Percentiles rank a stretch among this genome's conserved stretches.
Conservation (phyloP, 1,140 invertebrate species). For the Andricus grossulariae region DNA sequence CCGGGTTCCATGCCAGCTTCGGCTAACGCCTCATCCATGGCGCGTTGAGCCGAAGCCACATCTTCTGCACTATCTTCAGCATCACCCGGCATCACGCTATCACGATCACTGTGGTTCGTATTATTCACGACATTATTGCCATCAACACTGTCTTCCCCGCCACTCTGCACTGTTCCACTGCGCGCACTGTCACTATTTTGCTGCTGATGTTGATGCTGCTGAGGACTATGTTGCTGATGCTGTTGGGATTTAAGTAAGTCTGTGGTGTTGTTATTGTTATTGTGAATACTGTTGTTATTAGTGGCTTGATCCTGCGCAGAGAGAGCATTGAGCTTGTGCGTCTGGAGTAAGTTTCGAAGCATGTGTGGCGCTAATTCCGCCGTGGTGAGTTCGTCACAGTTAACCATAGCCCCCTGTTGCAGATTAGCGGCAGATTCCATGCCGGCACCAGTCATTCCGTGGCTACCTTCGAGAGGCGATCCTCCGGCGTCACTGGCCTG, state of each 20-base stretch:
- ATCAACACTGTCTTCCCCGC: conserved; percentile 72
- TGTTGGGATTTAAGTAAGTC: conserved; percentile 71
- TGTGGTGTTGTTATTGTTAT: conserved; percentile 74
- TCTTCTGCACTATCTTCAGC: conserved; percentile 79
- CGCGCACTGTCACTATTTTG: conserved; percentile 74
- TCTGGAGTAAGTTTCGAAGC: conserved; percentile 88
- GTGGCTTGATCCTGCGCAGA: conserved; percentile 70
- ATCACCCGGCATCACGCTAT: conserved; percentile 78
- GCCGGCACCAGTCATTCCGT: conserved; percentile 73
- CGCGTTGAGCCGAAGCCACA: conserved; percentile 77
- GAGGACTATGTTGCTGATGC: conserved; percentile 66
- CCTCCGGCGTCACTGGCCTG: conserved; percentile 82
- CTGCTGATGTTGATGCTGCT: conserved; percentile 60
- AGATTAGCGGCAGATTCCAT: conserved; percentile 72
- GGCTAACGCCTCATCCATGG: conserved; percentile 78
- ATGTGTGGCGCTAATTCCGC: conserved; percentile 86
- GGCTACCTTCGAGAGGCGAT: conserved; percentile 74
- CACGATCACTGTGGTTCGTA: conserved; percentile 69
- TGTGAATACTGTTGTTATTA: conserved; percentile 77
- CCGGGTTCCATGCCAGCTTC: conserved; percentile 78
- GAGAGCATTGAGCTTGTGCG: conserved; percentile 81
- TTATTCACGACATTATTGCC: conserved; percentile 70
- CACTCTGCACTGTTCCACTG: conserved; percentile 74
- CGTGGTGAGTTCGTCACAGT: conserved; percentile 73
- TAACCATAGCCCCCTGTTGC: conserved; percentile 73